Percentiles rank a stretch among this genome's conserved stretches.
phyloP scores from a whole-genome alignment of 2,797 vertebrate species.

The Propithecus perrieri region DNA sequence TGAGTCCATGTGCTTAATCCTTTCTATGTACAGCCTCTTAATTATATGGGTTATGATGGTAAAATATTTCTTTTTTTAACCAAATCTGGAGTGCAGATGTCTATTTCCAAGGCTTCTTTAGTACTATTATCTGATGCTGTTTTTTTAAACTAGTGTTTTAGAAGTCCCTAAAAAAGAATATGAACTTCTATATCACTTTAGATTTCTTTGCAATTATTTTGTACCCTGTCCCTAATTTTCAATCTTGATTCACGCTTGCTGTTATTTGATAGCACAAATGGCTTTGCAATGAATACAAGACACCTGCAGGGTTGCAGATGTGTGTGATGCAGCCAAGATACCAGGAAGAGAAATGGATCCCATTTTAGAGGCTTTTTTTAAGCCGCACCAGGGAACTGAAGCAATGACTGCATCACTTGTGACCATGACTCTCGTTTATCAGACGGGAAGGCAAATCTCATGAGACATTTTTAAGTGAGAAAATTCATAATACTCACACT shows the following conservation, averaged over 20 bases:
- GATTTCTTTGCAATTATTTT: not conserved
- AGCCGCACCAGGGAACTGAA: not conserved
- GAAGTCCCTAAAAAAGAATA: not conserved
- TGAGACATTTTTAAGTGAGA: not conserved
- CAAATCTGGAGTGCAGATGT: not conserved
- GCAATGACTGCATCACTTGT: constrained; percentile 4
- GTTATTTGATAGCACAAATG: not conserved
- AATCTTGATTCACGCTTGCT: not conserved
- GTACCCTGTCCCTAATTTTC: not conserved
- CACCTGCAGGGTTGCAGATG: constrained; percentile 56
- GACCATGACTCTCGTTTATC: constrained; percentile 46
- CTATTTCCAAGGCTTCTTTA: not conserved
- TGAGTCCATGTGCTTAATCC: not conserved
- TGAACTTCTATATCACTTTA: not conserved
- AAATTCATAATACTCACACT: constrained; percentile 40
- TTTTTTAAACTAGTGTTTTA: not conserved
- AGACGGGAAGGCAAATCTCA: not conserved
- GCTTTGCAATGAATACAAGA: constrained; percentile 10
- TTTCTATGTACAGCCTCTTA: not conserved
- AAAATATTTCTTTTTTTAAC: not conserved
- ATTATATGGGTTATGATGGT: not conserved
- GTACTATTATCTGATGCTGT: not conserved
- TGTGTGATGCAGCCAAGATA: not conserved
- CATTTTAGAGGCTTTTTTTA: constrained; percentile 30
- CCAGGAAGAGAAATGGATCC: not conserved